Evolutionary conservation across 2,888 invertebrate species (phyloP).

Genomic region (Tetragnatha montana): DNA sequence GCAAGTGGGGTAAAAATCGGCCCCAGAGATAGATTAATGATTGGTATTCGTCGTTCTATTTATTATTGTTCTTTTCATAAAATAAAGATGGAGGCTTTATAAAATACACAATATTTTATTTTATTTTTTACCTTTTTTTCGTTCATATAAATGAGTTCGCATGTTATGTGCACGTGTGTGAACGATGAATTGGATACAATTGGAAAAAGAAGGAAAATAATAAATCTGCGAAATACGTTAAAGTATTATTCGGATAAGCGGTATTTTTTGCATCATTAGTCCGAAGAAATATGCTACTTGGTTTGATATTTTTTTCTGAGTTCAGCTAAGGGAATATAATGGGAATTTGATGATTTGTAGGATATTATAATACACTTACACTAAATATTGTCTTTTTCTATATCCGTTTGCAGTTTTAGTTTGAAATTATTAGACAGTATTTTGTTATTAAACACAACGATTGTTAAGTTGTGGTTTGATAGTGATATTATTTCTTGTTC

Average conservation of each 20-base stretch:
- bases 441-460: too few relatives aligned
- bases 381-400: background rate
- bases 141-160: slow-evolving; percentile 30
- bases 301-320: background rate
- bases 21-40: slow-evolving; percentile 48
- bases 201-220: background rate
- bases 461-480: too few relatives aligned
- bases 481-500: too few relatives aligned
- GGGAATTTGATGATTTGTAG: slow-evolving; percentile 16
- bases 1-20: slow-evolving; percentile 34
- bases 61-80: slow-evolving; percentile 22
- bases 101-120: slow-evolving; percentile 5
- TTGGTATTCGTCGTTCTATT: background rate
- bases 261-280: slow-evolving; percentile 31
- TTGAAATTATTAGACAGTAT: too few relatives aligned
- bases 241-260: slow-evolving; percentile 21
- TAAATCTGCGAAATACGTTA: slow-evolving; percentile 12
- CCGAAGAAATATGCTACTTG: slow-evolving; percentile 11
- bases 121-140: background rate
- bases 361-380: background rate
- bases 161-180: slow-evolving; percentile 24
- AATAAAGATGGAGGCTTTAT: slow-evolving; percentile 36
- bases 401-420: background rate
- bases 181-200: slow-evolving; percentile 27
- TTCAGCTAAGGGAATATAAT: background rate